Evolutionary conservation across 2,113 vertebrate species (phyloP), one percentile per base, ranked within the genome.

Genomic region (Circaetus gallicus): DNA sequence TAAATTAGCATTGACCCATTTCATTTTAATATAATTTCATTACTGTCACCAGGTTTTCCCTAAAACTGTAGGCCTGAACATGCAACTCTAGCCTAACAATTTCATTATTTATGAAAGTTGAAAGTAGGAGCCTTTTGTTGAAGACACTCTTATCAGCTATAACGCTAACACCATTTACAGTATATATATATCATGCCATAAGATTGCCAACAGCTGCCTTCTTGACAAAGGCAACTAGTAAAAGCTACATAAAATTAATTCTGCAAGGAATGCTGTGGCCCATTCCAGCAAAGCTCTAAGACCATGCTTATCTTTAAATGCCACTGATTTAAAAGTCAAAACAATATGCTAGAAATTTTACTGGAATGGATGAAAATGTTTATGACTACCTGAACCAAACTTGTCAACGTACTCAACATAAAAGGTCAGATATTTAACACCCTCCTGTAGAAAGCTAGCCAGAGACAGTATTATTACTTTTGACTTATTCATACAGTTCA

Each of bases 201-300:
- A 56, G 43, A 47, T 11, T 81, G 19, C 34, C 31, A 76, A 90
- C 34, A 92, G 59, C 28, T 86, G 53, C 42, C 42, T 67, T 82
- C 31, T 86, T 55, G 17, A 66, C 58, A 82, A 83, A 80, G 55
- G 38, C 21, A 92, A 70, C 16, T 61, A 15, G 15, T 15, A 96
- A 55, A 55, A 40, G 28, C 31, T 42, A 32, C 65, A 71, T 16
- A 76, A 77, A 70, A 91, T 34, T 16, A 43, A 81, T 86, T 86
- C 32, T 50, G 12, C 42, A 55, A 84, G 47, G n/a, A 77, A 62
- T 2, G 1, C 18, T 0, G 0, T 11, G 31, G 32, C 13, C 32
- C 38, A 29, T 70, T 82, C 38, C 69, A 81, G 69, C 22, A 94
- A 82, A 86, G 45, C 20, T 61, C 55, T 86, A 81, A 52, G 40